phyloP scores from a whole-genome alignment of 2,888 invertebrate species.

The Embidobia sp. region DNA sequence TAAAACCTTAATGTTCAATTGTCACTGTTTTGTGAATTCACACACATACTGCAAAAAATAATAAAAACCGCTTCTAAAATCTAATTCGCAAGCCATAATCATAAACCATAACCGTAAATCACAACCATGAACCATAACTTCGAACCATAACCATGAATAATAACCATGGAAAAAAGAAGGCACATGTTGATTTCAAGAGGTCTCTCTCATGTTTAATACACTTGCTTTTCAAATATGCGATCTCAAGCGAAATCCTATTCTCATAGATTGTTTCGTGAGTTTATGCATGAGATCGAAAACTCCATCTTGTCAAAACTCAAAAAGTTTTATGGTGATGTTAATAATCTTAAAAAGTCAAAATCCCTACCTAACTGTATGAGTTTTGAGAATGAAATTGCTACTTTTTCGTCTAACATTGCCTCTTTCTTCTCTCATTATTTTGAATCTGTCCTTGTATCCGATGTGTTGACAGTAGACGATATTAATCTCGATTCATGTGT shows the following conservation, averaged over 20 bases:
- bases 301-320: neutral
- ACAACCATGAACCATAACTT: too few species aligned
- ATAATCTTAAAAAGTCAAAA: neutral
- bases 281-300: neutral
- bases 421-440: neutral
- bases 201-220: too few species aligned
- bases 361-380: neutral
- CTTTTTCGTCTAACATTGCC: neutral
- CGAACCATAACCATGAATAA: too few species aligned
- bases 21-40: too few species aligned
- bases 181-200: too few species aligned
- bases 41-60: too few species aligned
- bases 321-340: neutral
- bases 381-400: neutral
- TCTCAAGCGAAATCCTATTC: neutral
- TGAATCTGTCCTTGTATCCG: neutral
- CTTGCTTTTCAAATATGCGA: too few species aligned
- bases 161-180: too few species aligned
- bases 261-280: neutral
- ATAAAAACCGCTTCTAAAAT: too few species aligned
- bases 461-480: neutral
- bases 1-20: too few species aligned
- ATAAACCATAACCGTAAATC: too few species aligned
- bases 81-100: too few species aligned
- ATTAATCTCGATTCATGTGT: neutral